A percentile compares a stretch with the other conserved stretches of the same genome.
These are phyloP conservation scores for Pollimyrus isidori DNA, from an alignment of 2,113 vertebrate genomes.

Conservation along the genomic window DNA sequence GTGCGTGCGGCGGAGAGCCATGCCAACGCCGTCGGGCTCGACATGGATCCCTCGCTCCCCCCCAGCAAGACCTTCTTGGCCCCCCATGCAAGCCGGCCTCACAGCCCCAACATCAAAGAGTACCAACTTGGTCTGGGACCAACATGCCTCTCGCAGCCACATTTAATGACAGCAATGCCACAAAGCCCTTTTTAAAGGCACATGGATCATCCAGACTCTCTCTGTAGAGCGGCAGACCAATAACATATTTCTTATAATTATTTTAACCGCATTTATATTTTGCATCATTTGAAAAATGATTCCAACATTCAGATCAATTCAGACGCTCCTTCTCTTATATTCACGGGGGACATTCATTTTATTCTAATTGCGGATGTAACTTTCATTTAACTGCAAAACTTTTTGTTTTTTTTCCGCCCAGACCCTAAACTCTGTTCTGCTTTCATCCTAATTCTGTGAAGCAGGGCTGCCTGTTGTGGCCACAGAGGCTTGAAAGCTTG, in stretches of 20 bases:
- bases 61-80: neutral
- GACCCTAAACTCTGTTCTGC: neutral
- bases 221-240: neutral
- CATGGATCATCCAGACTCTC: neutral
- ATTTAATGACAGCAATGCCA: neutral
- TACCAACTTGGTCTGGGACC: slow-evolving; percentile 45
- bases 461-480: neutral
- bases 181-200: neutral
- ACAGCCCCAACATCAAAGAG: slow-evolving; percentile 52
- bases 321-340: neutral
- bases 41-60: slow-evolving; percentile 26
- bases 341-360: neutral
- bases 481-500: neutral
- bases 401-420: neutral
- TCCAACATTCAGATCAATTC: too few relatives aligned
- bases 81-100: slow-evolving; percentile 36
- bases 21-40: neutral
- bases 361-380: neutral
- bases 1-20: slow-evolving; percentile 43
- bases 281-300: neutral
- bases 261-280: neutral
- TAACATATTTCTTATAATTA: neutral
- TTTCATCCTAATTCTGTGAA: neutral
- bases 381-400: neutral
- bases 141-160: slow-evolving; percentile 40